Conservation (phyloP, 1,140 invertebrate species). For the Drosophila eugracilis region DNA sequence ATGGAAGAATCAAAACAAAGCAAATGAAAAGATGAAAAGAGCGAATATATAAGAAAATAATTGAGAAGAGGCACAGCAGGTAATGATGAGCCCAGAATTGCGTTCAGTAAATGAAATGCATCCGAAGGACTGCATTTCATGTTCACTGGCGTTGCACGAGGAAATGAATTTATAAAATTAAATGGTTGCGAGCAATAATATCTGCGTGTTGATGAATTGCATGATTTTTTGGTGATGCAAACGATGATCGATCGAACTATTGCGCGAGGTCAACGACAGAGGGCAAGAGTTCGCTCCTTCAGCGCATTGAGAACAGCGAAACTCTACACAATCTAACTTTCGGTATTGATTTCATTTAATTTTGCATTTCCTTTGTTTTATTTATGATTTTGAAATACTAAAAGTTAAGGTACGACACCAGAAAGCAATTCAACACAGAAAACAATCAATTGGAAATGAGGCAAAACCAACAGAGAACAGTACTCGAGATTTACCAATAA, state of each 20-base stretch:
- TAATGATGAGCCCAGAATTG: constrained; percentile 65
- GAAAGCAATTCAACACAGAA: constrained; percentile 51
- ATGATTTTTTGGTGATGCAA: constrained; percentile 84
- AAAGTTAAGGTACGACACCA: constrained; percentile 60
- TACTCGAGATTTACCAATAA: constrained; percentile 67
- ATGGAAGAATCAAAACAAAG: constrained; percentile 27
- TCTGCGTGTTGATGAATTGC: constrained; percentile 85
- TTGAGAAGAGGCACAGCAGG: constrained; percentile 16
- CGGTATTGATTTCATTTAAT: constrained; percentile 44
- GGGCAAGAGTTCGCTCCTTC: constrained; percentile 78
- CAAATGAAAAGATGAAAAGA: constrained; percentile 13
- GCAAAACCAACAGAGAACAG: constrained; percentile 17
- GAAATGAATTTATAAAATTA: constrained; percentile 55
- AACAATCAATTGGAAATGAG: constrained; percentile 25
- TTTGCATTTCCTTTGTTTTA: not conserved
- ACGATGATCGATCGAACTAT: constrained; percentile 81
- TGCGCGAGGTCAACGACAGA: constrained; percentile 28
- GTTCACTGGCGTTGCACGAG: constrained; percentile 45
- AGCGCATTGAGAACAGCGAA: constrained; percentile 79
- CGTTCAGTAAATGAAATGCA: constrained; percentile 65
- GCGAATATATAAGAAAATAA: constrained; percentile 22
- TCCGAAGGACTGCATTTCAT: constrained; percentile 52
- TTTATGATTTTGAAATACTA: constrained; percentile 49
- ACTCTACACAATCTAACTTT: constrained; percentile 60
- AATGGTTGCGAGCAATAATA: constrained; percentile 85